Percentiles rank a stretch among this genome's conserved stretches.
phyloP scores from a whole-genome alignment of 2,888 invertebrate genomes.

The Elmis aenea region DNA sequence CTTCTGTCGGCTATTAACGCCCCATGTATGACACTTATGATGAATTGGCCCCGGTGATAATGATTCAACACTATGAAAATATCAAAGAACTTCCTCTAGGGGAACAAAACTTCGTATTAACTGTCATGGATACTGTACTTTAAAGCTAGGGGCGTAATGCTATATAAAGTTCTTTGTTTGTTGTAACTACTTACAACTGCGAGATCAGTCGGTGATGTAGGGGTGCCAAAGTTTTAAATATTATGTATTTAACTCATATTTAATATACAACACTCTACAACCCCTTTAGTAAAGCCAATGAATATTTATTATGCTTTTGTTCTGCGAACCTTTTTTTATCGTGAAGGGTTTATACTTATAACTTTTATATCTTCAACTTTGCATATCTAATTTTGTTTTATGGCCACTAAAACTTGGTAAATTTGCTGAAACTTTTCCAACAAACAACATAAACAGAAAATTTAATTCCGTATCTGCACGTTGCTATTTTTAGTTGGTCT shows the following conservation, averaged over 20 bases:
- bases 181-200: conserved; percentile 36
- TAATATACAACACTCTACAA: conserved; percentile 36
- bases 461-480: not conserved
- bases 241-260: conserved; percentile 43
- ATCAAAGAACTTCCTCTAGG: conserved; percentile 41
- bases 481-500: not conserved
- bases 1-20: conserved; percentile 40
- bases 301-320: conserved; percentile 40
- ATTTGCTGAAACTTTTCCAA: conserved; percentile 13
- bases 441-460: conserved; percentile 15
- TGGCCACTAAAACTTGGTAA: conserved; percentile 15
- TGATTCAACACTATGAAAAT: conserved; percentile 41
- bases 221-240: conserved; percentile 36
- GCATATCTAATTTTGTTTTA: conserved; percentile 19
- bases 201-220: conserved; percentile 37
- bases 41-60: conserved; percentile 43
- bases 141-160: conserved; percentile 39
- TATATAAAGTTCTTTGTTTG: conserved; percentile 35
- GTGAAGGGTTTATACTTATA: conserved; percentile 24
- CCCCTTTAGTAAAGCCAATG: conserved; percentile 32
- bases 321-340: conserved; percentile 26
- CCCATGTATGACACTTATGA: conserved; percentile 42
- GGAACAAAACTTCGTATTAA: conserved; percentile 37
- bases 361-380: conserved; percentile 21
- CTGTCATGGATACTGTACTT: conserved; percentile 44